Base-by-base conservation (phyloP, 2,113 vertebrate species). In the Amphiprion ocellaris region DNA sequence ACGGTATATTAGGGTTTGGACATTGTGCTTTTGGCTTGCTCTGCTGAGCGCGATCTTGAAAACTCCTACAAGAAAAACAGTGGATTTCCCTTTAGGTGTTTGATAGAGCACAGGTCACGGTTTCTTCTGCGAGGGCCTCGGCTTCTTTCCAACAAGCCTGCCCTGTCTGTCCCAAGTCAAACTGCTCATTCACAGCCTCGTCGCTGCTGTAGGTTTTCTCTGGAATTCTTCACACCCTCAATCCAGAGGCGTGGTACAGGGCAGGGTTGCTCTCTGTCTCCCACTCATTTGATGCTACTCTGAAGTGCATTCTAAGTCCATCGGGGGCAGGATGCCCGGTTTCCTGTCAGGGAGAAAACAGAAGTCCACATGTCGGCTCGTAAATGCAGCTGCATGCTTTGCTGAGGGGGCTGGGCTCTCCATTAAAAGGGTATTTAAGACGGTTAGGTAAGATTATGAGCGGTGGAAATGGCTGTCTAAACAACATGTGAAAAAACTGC, bases 381-480 rank as follows among this genome's bases (percentile, higher is more conserved):
- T 92, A 88, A 91, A 86, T 60, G 73, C 72, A 23, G 76, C 21
- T 46, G 69, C 54, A 28, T 46, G 62, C 50, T 44, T 59, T 24
- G 58, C 64, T 11, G 53, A 46, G 60, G 72, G 79, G 77, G 56
- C 19, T 4, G 55, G 65, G 77, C 68, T 85, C 17, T 26, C 75
- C 64, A 72, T 91, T 90, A 69, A 92, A 88, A 70, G 63, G 79
- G 74, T 85, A 60, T 92, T 90, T 90, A 52, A 76, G 87, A 83
- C 68, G 54, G 69, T 68, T 59, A 50, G 72, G 68, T 75, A 15
- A 78, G 85, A 89, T 89, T 86, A 84, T 63, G 79, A 79, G 58
- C 69, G 10, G 81, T 90, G 92, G 90, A 92, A 90, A 74, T 69
- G 88, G 84, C 92, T 92, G 90, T 91, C 75, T 74, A 92, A 92